phyloP scores from a whole-genome alignment of 2,888 invertebrate genomes.

The Epinotia ramella region DNA sequence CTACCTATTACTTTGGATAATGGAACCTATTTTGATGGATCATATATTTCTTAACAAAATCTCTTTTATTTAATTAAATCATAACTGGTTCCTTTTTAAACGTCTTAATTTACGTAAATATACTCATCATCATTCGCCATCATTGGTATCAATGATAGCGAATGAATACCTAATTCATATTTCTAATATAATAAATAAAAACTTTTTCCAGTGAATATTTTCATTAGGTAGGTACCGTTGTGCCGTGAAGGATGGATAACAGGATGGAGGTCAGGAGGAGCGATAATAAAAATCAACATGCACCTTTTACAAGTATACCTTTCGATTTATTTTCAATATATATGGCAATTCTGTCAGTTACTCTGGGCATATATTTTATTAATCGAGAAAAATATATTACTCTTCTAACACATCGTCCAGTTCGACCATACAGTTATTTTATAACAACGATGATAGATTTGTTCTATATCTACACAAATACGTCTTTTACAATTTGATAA shows the following conservation, averaged over 20 bases:
- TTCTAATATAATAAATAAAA: neutral
- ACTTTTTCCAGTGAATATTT: constrained; percentile 23
- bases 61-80: no score
- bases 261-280: constrained; percentile 54
- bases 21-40: no score
- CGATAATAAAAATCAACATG: constrained; percentile 74
- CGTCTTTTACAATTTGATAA: constrained; percentile 62
- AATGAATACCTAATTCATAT: neutral
- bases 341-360: constrained; percentile 61
- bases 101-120: no score
- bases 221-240: constrained; percentile 33
- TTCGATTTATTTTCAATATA: constrained; percentile 59
- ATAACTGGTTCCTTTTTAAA: no score
- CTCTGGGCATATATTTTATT: constrained; percentile 62
- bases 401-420: constrained; percentile 65
- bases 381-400: constrained; percentile 71
- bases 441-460: constrained; percentile 69
- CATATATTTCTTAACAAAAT: no score
- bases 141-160: neutral
- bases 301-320: constrained; percentile 73
- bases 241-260: constrained; percentile 55
- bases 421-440: constrained; percentile 68
- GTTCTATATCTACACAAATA: constrained; percentile 58
- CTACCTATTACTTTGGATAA: neutral
- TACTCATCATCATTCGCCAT: neutral